Evolutionary conservation across 2,797 vertebrate species (phyloP), one percentile per base, ranked within the genome.

Genomic region (Cyprinodon diabolis): DNA sequence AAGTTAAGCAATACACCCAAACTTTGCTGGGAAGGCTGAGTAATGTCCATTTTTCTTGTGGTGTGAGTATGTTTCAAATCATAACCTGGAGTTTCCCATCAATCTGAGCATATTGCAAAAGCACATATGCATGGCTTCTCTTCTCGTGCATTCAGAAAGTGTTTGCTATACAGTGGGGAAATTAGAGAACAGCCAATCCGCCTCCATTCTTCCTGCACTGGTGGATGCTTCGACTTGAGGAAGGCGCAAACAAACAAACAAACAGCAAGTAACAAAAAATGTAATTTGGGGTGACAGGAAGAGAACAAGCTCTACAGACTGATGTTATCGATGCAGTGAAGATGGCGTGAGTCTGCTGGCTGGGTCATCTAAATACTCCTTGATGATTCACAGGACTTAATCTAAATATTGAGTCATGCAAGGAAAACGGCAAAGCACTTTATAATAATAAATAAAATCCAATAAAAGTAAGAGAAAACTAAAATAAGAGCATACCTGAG

Each of bases 141-240:
- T 85, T 87, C 78, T 69, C 77, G 13, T 13, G 48, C 48, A 49
- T 49, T 49, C 25, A 89, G 91, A 92, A 87, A 92, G 89, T 84
- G 83, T 82, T 8, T 78, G 84, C 84, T 84, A 84, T 69, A 66
- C 74, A 70, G 51, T 78, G 15, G 10, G 82, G 81, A 88, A 87
- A 84, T 30, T 67, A 75, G 82, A 84, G 88, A 88, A 86, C 80
- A 77, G 66, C 75, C 85, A 54, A 88, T 83, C 79, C 80, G 72
- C 65, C 57, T 57, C 43, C 35, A 71, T 58, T 69, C 76, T 43
- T 30, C 58, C 60, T 65, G 65, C 74, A 78, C 87, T 75, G 63
- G 43, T 23, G 43, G 72, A 86, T 70, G 73, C 30, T 54, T 54
- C 75, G 68, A 84, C 68, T 60, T 0, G 19, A 66, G 57, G 48